Base-by-base conservation (phyloP, 2,888 invertebrate genomes). In the Xanthia togata region DNA sequence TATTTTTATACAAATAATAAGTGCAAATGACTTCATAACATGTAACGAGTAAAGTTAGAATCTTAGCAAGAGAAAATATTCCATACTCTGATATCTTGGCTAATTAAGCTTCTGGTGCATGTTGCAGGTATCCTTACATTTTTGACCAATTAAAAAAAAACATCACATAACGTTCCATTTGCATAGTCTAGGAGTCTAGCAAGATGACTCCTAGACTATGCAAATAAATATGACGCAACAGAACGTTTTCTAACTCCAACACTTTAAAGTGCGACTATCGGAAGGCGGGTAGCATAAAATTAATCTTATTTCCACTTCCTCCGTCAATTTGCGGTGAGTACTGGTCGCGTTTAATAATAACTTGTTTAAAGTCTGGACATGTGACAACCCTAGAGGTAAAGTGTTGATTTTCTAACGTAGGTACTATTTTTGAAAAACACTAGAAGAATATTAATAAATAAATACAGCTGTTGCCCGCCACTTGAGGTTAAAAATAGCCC, bases 281-380 rank as follows among this genome's bases (percentile, higher is more conserved):
- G 88, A 89, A 88, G 81, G 78, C 86, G 83, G 77, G 60, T 88
- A 84, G 88, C 88, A 71, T 86, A 78, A 86, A 88, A 88, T 89
- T 83, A 88, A 86, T 86, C 74, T 75, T 75, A 88, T 88, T 89
- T 74, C 85, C 83, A 83, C 80, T 86, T 88, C 89, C 88, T 86
- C 62, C 80, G 84, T 73, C 84, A 82, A 83, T 83, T 86, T 76
- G 74, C 78, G 20, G 59, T 11, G 71, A 69, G 70, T 55, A 65
- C 71, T 79, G 72, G 83, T 87, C 85, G 41, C 4, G 17, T 73
- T 81, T 79, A 83, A 87, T 88, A 77, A 81, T 83, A 88, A 83
- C 64, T 62, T 50, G 76, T 84, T 76, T 44, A 26, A 78, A 38
- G 62, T 60, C 53, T 60, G 44, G 59, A 71, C 67, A 26, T 11